Conservation (phyloP, 2,797 vertebrate species). For the Girardinus metallicus region DNA sequence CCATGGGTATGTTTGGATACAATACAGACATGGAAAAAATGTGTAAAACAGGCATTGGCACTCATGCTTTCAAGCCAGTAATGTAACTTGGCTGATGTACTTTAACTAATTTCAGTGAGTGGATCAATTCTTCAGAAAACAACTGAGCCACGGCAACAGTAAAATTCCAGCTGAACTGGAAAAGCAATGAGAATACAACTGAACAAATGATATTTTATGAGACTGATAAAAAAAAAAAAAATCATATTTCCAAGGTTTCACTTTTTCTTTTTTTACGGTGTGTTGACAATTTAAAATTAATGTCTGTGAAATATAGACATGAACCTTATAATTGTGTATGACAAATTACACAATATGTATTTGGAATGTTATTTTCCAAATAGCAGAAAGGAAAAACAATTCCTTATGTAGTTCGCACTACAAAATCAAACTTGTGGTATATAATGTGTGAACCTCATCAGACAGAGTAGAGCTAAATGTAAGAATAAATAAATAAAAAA, state of each 20-base stretch:
- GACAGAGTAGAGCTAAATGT: neutral
- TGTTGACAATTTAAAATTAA: neutral
- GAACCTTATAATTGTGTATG: neutral
- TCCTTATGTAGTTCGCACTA: neutral
- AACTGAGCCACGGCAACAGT: conserved; percentile 31
- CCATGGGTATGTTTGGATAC: conserved; percentile 50
- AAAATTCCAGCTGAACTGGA: conserved; percentile 24
- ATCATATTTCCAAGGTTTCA: neutral
- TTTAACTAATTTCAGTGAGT: conserved; percentile 73
- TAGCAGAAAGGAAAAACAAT: neutral
- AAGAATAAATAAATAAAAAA: neutral
- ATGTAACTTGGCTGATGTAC: conserved; percentile 60
- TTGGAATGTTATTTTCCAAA: neutral
- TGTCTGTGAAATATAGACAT: neutral
- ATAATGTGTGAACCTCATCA: neutral
- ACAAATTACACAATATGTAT: neutral
- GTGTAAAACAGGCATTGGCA: conserved; percentile 54
- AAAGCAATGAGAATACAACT: conserved; percentile 25
- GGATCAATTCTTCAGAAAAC: conserved; percentile 48
- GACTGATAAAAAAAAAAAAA: neutral
- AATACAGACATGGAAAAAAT: conserved; percentile 67
- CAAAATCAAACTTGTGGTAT: neutral
- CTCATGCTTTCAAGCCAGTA: conserved; percentile 56
- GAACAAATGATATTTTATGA: conserved; percentile 19
- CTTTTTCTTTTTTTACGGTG: neutral